Evolutionary conservation across 2,888 invertebrate species (phyloP).

Genomic region (Sphaerophoria rueppellii): DNA sequence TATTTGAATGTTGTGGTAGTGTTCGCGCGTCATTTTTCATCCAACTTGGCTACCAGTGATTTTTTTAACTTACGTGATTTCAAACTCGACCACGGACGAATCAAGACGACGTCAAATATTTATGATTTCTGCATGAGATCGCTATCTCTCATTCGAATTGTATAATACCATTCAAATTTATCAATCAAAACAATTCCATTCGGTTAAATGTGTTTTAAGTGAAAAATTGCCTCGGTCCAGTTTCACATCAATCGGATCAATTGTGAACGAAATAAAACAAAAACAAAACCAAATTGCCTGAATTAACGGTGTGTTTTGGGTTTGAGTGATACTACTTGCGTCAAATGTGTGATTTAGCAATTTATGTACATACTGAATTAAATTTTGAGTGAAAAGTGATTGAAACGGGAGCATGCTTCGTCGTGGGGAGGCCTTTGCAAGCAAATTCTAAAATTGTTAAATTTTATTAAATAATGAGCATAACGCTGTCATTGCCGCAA

Average conservation of each 20-base stretch:
- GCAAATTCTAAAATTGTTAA: conserved; percentile 41
- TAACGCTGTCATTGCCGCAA: conserved; percentile 82
- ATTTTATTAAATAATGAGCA: conserved; percentile 79
- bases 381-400: conserved; percentile 60
- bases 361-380: conserved; percentile 20
- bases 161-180: conserved; percentile 12
- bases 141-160: too few species aligned
- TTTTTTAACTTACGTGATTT: conserved; percentile 36
- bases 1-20: conserved; percentile 50
- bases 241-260: conserved; percentile 43
- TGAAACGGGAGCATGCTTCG: conserved; percentile 65
- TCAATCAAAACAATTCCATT: conserved; percentile 65
- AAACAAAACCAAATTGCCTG: conserved; percentile 20
- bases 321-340: conserved; percentile 5
- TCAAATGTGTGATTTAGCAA: not conserved
- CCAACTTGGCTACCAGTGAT: not conserved
- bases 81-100: conserved; percentile 14
- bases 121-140: conserved; percentile 11
- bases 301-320: conserved; percentile 10
- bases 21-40: conserved; percentile 34
- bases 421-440: conserved; percentile 60
- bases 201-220: conserved; percentile 50
- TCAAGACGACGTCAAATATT: not conserved
- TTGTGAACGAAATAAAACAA: conserved; percentile 36
- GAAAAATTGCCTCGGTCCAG: conserved; percentile 55